Evolutionary conservation across 2,888 invertebrate genomes (phyloP), one percentile per base, ranked within the genome.

Genomic region (Dicranocentrus wangi): DNA sequence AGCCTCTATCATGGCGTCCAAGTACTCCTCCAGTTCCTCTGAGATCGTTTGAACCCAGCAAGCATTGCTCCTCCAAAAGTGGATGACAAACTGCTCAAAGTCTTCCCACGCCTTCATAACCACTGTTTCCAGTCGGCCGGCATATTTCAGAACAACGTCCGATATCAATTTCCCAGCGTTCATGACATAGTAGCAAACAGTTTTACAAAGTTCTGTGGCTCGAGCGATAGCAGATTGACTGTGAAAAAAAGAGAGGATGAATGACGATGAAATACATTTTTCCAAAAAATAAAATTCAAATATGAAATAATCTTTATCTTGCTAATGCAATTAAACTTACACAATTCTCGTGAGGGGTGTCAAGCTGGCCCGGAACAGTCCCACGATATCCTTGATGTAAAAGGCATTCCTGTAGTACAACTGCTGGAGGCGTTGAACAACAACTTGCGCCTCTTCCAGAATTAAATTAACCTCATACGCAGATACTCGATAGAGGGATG

Each of bases 351-450:
- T 5, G 1, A 78, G 28, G 10, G 72, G 70, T 13, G 69, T 39
- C 3, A 80, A 58, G 13, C 73, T 76, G 5, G 68, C 66, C 13
- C 39, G 42, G 7, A 83, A 23, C 43, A 77, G 55, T n/a, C 78
- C 69, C 28, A 72, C 66, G 23, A 87, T 78, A 60, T 87, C 86
- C 42, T 84, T 82, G n/a, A 87, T 39, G 61, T 86, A 87, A 70
- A 87, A 87, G 3, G 85, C 87, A 70, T 88, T 87, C 15, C 78
- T 81, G 8, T 81, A 43, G 76, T 87, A 87, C 82, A 87, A 79
- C 7, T 81, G 71, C 28, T 60, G 75, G 17, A 85, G 15, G 21
- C 83, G 68, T 8, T 75, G 58, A 7, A 73, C 65, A 19, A 86
- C 65, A 10, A 72, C 75, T 23, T 65, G 61, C 43, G 87, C 73